phyloP scores from a whole-genome alignment of 2,888 invertebrate genomes.

The Chrysolina americana region DNA sequence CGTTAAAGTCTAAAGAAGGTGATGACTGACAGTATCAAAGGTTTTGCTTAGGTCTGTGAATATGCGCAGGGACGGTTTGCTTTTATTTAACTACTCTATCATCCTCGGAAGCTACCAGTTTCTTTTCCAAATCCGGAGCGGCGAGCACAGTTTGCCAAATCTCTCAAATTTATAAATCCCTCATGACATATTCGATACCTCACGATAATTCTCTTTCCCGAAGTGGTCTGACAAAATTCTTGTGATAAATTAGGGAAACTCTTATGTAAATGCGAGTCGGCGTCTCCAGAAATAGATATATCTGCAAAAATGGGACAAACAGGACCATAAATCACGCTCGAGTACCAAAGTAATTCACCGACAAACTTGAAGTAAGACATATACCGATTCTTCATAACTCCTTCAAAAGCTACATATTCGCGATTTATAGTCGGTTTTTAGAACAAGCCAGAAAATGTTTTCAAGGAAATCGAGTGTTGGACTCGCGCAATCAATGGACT shows the following conservation, averaged over 20 bases:
- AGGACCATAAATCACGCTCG: constrained; percentile 59
- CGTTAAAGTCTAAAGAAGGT: no score
- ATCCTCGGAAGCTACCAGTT: no score
- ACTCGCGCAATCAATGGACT: not conserved
- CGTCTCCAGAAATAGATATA: constrained; percentile 57
- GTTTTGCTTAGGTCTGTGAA: no score
- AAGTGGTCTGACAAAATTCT: constrained; percentile 35
- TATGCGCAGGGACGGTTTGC: no score
- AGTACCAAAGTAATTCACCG: constrained; percentile 59
- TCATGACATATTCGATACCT: constrained; percentile 35
- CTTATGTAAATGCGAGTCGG: constrained; percentile 55
- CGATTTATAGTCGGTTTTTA: constrained; percentile 11
- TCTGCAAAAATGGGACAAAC: constrained; percentile 61
- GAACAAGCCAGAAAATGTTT: constrained; percentile 19
- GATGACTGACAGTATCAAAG: no score
- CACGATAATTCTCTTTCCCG: constrained; percentile 30
- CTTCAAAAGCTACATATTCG: constrained; percentile 33
- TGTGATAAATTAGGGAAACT: constrained; percentile 51
- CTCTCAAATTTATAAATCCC: constrained; percentile 28
- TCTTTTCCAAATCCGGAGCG: no score
- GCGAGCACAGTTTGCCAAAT: constrained; percentile 7
- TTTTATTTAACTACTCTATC: no score
- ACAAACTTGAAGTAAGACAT: constrained; percentile 57
- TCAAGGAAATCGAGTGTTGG: constrained; percentile 1
- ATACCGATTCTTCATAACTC: constrained; percentile 51